phyloP scores from a whole-genome alignment of 2,113 vertebrate genomes.

The Bostrychus sinensis region DNA sequence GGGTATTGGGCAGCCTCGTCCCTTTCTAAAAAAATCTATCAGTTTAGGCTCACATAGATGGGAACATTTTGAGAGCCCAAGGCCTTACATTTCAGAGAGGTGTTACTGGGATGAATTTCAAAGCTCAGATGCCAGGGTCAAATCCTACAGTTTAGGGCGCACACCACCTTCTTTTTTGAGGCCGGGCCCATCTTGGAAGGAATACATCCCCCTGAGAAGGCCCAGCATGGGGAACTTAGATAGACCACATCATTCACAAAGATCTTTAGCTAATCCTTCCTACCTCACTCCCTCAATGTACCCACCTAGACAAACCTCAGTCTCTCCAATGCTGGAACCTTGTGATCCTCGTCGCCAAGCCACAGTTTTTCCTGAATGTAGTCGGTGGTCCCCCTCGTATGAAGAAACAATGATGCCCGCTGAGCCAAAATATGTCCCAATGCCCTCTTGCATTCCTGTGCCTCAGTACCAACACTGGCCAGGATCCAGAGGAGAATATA shows the following conservation, averaged over 20 bases:
- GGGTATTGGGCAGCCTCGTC: constrained; percentile 61
- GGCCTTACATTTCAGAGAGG: constrained; percentile 73
- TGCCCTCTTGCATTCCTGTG: constrained; percentile 51
- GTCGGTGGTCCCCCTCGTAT: constrained; percentile 73
- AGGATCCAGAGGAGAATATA: constrained; percentile 56
- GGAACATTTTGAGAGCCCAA: constrained; percentile 77
- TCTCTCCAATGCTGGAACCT: constrained; percentile 58
- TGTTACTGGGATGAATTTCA: constrained; percentile 76
- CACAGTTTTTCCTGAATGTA: constrained; percentile 69
- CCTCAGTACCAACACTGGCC: constrained; percentile 61
- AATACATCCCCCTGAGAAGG: constrained; percentile 58
- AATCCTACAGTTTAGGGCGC: constrained; percentile 74
- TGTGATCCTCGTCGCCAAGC: constrained; percentile 74
- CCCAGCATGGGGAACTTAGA: constrained; percentile 69
- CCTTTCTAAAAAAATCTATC: constrained; percentile 78
- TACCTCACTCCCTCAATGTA: constrained; percentile 66
- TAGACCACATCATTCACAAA: constrained; percentile 57
- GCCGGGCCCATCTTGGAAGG: constrained; percentile 70
- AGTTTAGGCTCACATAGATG: constrained; percentile 80
- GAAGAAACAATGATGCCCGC: constrained; percentile 65
- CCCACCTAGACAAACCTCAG: constrained; percentile 57
- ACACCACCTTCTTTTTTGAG: constrained; percentile 57
- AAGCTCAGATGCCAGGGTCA: constrained; percentile 65
- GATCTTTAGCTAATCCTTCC: constrained; percentile 62
- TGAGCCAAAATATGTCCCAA: constrained; percentile 71